Base-by-base conservation (phyloP, 2,113 vertebrate genomes). In the Petroica traversi region DNA sequence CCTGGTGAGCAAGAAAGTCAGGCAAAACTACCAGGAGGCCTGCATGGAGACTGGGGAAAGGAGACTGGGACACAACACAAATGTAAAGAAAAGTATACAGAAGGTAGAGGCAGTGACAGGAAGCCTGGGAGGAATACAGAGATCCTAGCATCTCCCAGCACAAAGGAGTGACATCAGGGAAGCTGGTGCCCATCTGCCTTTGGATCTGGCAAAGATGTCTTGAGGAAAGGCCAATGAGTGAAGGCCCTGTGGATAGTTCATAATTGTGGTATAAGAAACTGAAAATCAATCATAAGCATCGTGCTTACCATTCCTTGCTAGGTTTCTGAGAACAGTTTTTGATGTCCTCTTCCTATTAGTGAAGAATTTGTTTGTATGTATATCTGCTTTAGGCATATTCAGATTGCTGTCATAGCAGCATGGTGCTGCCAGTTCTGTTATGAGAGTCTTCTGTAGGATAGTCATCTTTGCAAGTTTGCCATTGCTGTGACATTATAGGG, bases 151-250 rank as follows among this genome's bases (percentile, higher is more conserved):
- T 22, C 31, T 72, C 36, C 34, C 23, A 29, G 19, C 26, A 51
- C 14, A 28, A 41, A 49, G n/a, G 9, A 12, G 4, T 63, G 10
- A 34, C 23, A 8, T 64, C 54, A 66, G 38, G 55, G 91, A 68
- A 66, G 29, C 17, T 51, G 72, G 1, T 48, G 19, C 2, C n/a
- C 22, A n/a, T 0, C 11, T 46, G 40, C 16, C 0, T 0, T 26
- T 82, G 36, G 8, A 20, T 75, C 51, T 66, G 75, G 8, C 19
- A 51, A 74, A 36, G 6, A 69, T 28, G 9, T 16, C 17, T 14
- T 61, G 23, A 38, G 48, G 40, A 71, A 82, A 74, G 14, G 5
- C 66, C 24, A 34, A 13, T 61, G 33, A 46, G 55, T 41, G 9
- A 69, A 46, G 9, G 6, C 23, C n/a, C 5, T 61, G 34, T 55